Evolutionary conservation across 2,113 vertebrate genomes (phyloP).

Genomic region (Indicator maculatus): DNA sequence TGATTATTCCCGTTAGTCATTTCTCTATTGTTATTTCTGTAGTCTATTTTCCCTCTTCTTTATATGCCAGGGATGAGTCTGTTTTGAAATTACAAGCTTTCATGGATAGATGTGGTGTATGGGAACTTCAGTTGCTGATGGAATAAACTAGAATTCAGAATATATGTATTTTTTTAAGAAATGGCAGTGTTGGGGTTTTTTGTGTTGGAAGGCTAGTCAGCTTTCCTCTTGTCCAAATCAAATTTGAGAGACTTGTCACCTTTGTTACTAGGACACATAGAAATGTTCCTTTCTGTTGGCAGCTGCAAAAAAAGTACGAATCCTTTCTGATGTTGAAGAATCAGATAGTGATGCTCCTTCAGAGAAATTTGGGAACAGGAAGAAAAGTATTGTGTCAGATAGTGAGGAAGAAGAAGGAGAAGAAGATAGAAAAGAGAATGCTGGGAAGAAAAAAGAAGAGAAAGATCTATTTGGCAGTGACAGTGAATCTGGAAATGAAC

Average conservation of each 20-base stretch:
- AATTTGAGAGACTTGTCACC: background rate
- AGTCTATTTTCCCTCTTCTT: background rate
- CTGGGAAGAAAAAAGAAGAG: constrained; percentile 82
- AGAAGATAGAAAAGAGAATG: constrained; percentile 73
- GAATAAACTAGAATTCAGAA: background rate
- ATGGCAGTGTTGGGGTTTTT: background rate
- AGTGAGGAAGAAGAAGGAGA: constrained; percentile 87
- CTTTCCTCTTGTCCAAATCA: background rate
- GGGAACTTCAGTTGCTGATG: background rate
- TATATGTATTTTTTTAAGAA: background rate
- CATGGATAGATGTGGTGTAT: background rate
- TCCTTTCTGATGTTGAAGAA: constrained; percentile 89
- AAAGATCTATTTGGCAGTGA: constrained; percentile 95
- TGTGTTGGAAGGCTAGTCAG: background rate
- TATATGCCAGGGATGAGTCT: background rate
- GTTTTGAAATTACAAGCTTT: background rate
- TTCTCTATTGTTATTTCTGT: background rate
- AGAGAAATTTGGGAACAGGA: constrained; percentile 79
- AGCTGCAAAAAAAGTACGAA: constrained; percentile 86
- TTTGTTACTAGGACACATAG: background rate
- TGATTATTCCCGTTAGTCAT: background rate
- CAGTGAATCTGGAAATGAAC: constrained; percentile 92
- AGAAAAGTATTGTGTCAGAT: constrained; percentile 81
- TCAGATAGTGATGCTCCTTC: constrained; percentile 85
- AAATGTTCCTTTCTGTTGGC: constrained; percentile 40